Conservation (phyloP, 2,797 vertebrate genomes). For the Allobates femoralis region DNA sequence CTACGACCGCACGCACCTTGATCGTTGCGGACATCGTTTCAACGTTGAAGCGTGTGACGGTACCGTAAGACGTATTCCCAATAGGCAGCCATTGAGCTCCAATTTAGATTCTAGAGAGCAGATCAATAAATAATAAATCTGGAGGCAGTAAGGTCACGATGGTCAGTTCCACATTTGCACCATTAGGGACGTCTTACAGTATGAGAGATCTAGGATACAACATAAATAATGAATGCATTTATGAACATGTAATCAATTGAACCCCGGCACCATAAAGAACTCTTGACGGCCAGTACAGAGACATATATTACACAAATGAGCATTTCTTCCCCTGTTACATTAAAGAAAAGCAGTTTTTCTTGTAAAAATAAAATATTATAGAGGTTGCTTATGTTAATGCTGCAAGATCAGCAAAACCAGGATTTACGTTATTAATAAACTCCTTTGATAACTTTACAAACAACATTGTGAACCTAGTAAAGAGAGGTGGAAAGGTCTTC, state of each 20-base stretch:
- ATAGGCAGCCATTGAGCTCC: neutral
- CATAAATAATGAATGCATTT: neutral
- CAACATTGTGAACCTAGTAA: constrained; percentile 43
- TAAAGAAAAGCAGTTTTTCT: neutral
- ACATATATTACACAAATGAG: neutral
- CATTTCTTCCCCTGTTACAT: neutral
- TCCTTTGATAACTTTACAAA: constrained; percentile 47
- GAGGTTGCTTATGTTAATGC: neutral
- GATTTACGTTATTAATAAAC: constrained; percentile 32
- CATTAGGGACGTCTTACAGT: neutral
- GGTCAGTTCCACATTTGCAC: neutral
- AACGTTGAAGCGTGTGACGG: too few relatives aligned
- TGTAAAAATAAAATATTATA: constrained; percentile 15
- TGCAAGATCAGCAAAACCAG: constrained; percentile 43
- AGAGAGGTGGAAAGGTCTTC: constrained; percentile 46
- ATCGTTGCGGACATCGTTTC: too few relatives aligned
- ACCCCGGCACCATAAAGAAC: neutral
- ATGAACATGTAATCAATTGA: neutral
- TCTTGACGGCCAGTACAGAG: neutral
- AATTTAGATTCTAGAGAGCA: neutral
- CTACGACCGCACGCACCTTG: too few relatives aligned
- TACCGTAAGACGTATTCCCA: neutral
- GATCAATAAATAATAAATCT: too few relatives aligned
- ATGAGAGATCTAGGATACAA: neutral
- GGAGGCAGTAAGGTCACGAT: neutral